Percentiles rank a stretch among this genome's conserved stretches.
phyloP scores from a whole-genome alignment of 2,888 invertebrate genomes.

The Branchipolynoe longqiensis region DNA sequence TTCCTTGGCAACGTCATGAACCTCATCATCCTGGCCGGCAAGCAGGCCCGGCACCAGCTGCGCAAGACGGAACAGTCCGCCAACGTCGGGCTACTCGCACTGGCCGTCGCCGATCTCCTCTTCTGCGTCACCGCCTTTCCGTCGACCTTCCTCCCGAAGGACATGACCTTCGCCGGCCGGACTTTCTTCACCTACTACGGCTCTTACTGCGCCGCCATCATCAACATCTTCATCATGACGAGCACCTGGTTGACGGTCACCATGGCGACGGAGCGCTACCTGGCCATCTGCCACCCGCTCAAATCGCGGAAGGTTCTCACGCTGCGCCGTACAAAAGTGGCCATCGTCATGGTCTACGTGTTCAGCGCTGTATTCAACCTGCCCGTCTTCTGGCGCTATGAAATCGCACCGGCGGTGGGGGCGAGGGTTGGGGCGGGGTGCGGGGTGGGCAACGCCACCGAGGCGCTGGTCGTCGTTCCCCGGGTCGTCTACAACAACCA shows the following conservation, averaged over 20 bases:
- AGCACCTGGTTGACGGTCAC: conserved; percentile 84
- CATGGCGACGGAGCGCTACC: conserved; percentile 69
- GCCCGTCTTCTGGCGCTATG: conserved; percentile 70
- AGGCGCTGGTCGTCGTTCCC: not conserved
- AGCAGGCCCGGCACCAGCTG: conserved; percentile 65
- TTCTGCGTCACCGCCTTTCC: conserved; percentile 76
- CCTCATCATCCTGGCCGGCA: conserved; percentile 87
- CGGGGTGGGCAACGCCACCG: conserved; percentile 46
- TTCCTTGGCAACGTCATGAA: conserved; percentile 88
- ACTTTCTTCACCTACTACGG: conserved; percentile 67
- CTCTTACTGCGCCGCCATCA: conserved; percentile 71
- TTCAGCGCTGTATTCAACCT: conserved; percentile 69
- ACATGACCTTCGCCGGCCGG: conserved; percentile 12
- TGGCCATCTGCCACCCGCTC: conserved; percentile 70
- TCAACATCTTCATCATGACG: conserved; percentile 84
- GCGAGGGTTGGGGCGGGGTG: too few species aligned
- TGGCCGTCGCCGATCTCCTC: conserved; percentile 89
- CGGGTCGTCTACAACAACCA: conserved; percentile 52
- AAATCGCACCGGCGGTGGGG: too few species aligned
- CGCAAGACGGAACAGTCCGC: conserved; percentile 67
- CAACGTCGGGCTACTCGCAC: conserved; percentile 86
- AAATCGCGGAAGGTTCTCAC: conserved; percentile 67
- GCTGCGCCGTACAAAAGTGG: conserved; percentile 65
- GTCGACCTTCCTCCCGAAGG: conserved; percentile 68
- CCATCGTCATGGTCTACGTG: conserved; percentile 68